Percentiles rank a stretch among this genome's conserved stretches.
These are phyloP conservation scores for Metellina segmentata DNA, from an alignment of 2,888 invertebrate species.

Conservation along the genomic window DNA sequence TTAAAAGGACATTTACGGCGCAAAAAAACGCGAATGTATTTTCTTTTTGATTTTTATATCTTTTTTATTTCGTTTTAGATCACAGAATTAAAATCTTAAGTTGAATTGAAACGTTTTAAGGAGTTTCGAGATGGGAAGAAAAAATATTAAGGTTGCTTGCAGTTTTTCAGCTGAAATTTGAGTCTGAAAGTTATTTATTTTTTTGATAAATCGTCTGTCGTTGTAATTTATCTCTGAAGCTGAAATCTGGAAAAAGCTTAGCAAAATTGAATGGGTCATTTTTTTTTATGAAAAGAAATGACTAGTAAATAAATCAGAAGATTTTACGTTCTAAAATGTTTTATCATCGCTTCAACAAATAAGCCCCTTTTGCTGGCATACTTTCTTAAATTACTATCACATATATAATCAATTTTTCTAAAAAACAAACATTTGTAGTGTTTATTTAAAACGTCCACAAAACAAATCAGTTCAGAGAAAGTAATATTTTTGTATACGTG, in stretches of 20 bases:
- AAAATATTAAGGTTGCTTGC: neutral
- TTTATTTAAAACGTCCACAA: too few species aligned
- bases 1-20: constrained; percentile 6
- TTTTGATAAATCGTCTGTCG: neutral
- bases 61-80: neutral
- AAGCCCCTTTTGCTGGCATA: too few species aligned
- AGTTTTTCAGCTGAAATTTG: neutral
- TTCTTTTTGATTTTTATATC: constrained; percentile 2
- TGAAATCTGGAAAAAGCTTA: neutral
- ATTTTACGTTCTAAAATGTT: too few species aligned
- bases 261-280: neutral
- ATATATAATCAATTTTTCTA: too few species aligned
- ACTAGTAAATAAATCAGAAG: neutral
- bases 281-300: neutral
- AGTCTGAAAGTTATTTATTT: neutral
- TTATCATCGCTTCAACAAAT: too few species aligned
- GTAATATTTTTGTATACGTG: too few species aligned
- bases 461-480: too few species aligned
- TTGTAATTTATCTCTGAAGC: neutral
- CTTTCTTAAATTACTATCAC: too few species aligned
- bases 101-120: neutral
- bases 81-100: neutral
- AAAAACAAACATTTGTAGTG: too few species aligned
- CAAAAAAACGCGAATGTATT: neutral
- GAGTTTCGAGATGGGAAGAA: neutral